Base-by-base conservation (phyloP, 1,140 invertebrate species). In the Paralvinella palmiformis region DNA sequence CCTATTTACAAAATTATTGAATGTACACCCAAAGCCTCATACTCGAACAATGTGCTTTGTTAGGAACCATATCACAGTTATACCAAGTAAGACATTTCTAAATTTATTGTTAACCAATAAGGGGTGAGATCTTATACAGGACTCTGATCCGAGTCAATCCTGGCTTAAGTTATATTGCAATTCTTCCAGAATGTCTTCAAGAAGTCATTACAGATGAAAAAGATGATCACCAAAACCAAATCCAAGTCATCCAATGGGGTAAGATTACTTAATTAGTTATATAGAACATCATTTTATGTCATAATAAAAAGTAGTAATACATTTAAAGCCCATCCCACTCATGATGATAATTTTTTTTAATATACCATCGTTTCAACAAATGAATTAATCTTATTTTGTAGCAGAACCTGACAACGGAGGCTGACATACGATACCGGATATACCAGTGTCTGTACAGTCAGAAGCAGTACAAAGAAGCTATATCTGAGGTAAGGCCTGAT, bases 341-440 rank as follows among this genome's bases (percentile, higher is more conserved):
- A n/a, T n/a, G n/a, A n/a, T n/a, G n/a, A n/a, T n/a, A n/a, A n/a
- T n/a, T n/a, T 71, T 37, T 84, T 71, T 66, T 72, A 20, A 74
- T 76, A 56, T 73, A 81, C 64, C 84, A 82, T 41, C 74, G 71
- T 37, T 79, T 79, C 64, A 84, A 82, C 66, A 67, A 71, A 71
- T 76, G 62, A 61, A 45, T 50, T 32, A 50, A 48, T 59, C 59
- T 63, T 59, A 24, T 69, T 41, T 69, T 61, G 65, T 66, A 66
- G 17, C 62, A 76, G 75, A 73, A 76, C 59, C 52, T 77, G 48
- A 76, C 71, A 61, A 78, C 79, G 22, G 81, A 82, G 63, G 77
- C 79, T 2, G 88, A 90, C 69, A 85, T 91, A n/a, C 89, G 89
- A 75, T 91, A 86, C 73, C 86, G 88, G 75, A 85, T 90, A 44